Base-by-base conservation (phyloP, 2,888 invertebrate species). In the Phalera bucephala region DNA sequence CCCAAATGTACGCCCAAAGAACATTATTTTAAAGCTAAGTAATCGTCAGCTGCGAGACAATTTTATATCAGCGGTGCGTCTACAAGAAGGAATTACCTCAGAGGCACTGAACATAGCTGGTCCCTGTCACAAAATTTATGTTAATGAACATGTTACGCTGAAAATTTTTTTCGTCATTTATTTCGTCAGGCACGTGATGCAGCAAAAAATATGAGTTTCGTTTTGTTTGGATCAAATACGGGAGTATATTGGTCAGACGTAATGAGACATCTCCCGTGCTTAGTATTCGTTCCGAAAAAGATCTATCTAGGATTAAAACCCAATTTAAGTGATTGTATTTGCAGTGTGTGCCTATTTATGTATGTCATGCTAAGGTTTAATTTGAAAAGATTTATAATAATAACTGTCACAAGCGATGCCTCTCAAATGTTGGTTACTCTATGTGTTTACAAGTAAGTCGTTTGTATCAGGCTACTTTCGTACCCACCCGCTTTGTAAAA, bases 121-220 rank as follows among this genome's bases (percentile, higher is more conserved):
- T 19, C 11, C 31, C 17, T 11, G 15, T 6, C 33, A 32, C 17
- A 34, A 19, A 23, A 29, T 36, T 7, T 30, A 36, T 9, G 11
- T 25, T 12, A 33, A 31, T 23, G 28, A 45, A 29, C 26, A 36
- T 7, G 6, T 36, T 0, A 36, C 31, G 1, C 2, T 26, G 5
- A 13, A 27, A 3, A 36, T n/a, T n/a, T n/a, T n/a, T n/a, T 31
- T 9, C 31, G 26, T 11, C 13, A 10, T 8, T 13, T 33, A 11
- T 33, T 33, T 27, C 33, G 27, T 0, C 20, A 7, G 1, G 11
- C 19, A 1, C 17, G 34, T 3, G 11, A 21, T 8, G 8, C 11
- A 8, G 30, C 30, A 8, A 21, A 12, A 2, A 30, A 12, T n/a
- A 21, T 12, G 12, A 8, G 7, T 20, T 20, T 12, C 13, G 21